Conservation (phyloP, 2,888 invertebrate species). For the Trachelus troglodyta region DNA sequence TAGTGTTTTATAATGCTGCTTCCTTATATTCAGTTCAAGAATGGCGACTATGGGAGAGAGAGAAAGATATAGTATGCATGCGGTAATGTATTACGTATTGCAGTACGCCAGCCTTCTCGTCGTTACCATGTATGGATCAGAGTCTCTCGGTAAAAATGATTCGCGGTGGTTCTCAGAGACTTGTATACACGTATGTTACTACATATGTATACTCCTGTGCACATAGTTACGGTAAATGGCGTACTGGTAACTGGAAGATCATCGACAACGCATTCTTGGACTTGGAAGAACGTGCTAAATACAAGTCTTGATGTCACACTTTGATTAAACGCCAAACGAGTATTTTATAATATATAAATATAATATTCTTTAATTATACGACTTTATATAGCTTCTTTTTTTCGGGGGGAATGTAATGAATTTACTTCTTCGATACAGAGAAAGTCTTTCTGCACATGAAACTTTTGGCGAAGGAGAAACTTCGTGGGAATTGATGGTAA, state of each 20-base stretch:
- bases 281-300: not conserved
- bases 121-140: constrained; percentile 58
- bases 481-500: not conserved
- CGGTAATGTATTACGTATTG: constrained; percentile 41
- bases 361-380: not conserved
- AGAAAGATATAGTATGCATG: not conserved
- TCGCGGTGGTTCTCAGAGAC: not conserved
- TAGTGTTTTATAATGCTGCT: not conserved
- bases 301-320: not conserved
- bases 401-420: not conserved
- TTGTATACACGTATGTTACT: constrained; percentile 6
- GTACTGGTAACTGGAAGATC: constrained; percentile 9
- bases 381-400: not conserved
- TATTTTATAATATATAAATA: not conserved
- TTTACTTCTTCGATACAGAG: not conserved
- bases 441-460: not conserved
- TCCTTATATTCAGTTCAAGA: not conserved
- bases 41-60: not conserved
- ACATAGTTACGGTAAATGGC: not conserved
- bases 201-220: not conserved
- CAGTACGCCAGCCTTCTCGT: constrained; percentile 41
- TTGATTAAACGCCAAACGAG: not conserved
- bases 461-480: not conserved
- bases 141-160: constrained; percentile 38
- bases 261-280: not conserved